These are phyloP conservation scores for Pangasianodon gigas DNA, from an alignment of 2,113 vertebrate genomes.

Conservation along the genomic window DNA sequence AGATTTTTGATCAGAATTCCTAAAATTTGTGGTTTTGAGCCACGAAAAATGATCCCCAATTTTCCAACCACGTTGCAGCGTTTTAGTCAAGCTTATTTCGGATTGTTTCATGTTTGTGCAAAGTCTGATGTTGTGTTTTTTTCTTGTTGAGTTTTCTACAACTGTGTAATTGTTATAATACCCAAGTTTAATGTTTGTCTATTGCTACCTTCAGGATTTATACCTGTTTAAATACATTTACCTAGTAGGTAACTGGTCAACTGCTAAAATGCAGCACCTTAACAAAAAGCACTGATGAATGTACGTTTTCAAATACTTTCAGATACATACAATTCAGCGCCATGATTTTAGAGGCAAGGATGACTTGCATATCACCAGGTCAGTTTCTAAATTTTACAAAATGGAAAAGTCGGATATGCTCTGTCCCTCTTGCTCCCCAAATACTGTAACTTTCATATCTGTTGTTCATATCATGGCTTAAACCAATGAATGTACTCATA, in stretches of 20 bases:
- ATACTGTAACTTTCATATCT: not conserved
- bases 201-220: not conserved
- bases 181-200: not conserved
- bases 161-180: not conserved
- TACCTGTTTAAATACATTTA: not conserved
- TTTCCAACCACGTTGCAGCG: not conserved
- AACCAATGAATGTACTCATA: not conserved
- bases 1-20: not conserved
- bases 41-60: not conserved
- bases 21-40: not conserved
- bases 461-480: not conserved
- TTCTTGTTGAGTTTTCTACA: not conserved
- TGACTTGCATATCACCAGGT: not conserved
- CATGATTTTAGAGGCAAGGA: no score
- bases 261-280: not conserved
- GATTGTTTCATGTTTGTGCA: not conserved
- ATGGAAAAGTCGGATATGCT: not conserved
- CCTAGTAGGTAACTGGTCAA: not conserved
- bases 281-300: conserved; percentile 7
- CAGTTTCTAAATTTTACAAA: not conserved
- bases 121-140: not conserved
- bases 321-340: not conserved
- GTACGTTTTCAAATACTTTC: not conserved
- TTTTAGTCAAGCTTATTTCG: not conserved
- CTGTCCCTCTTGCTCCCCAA: not conserved